A percentile compares a stretch with the other conserved stretches of the same genome.
These are phyloP conservation scores for Hofmannophila pseudospretella DNA, from an alignment of 2,888 invertebrate species.

Conservation along the genomic window DNA sequence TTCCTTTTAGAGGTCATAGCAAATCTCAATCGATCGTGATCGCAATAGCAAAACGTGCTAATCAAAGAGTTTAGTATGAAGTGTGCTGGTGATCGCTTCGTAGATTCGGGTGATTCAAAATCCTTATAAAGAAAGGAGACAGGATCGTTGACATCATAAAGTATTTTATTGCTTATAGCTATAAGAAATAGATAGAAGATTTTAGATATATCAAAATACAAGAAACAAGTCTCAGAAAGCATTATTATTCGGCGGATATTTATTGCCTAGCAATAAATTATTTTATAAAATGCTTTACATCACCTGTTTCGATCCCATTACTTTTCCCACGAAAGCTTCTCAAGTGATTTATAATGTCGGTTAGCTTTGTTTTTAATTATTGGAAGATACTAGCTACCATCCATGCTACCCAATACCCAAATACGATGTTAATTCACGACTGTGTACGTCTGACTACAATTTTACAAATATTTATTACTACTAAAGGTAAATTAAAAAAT, in stretches of 20 bases:
- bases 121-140: conserved; percentile 9
- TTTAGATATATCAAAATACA: background rate
- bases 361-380: too few relatives aligned
- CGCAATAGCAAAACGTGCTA: conserved; percentile 38
- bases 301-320: too few relatives aligned
- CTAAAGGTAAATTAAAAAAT: too few relatives aligned
- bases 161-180: conserved; percentile 5
- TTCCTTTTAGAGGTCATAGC: conserved; percentile 62
- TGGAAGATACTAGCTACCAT: too few relatives aligned
- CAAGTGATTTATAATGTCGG: too few relatives aligned
- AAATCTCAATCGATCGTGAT: conserved; percentile 59
- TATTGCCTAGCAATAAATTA: conserved; percentile 8
- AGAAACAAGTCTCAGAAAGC: conserved; percentile 3
- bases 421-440: too few relatives aligned
- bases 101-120: conserved; percentile 14
- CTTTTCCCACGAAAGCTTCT: too few relatives aligned
- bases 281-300: background rate
- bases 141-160: conserved; percentile 37
- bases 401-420: too few relatives aligned
- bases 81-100: background rate
- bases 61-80: conserved; percentile 21
- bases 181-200: background rate
- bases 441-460: too few relatives aligned
- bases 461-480: too few relatives aligned
- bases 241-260: conserved; percentile 5